Evolutionary conservation across 2,113 vertebrate genomes (phyloP).

Genomic region (Platysternon megacephalum): DNA sequence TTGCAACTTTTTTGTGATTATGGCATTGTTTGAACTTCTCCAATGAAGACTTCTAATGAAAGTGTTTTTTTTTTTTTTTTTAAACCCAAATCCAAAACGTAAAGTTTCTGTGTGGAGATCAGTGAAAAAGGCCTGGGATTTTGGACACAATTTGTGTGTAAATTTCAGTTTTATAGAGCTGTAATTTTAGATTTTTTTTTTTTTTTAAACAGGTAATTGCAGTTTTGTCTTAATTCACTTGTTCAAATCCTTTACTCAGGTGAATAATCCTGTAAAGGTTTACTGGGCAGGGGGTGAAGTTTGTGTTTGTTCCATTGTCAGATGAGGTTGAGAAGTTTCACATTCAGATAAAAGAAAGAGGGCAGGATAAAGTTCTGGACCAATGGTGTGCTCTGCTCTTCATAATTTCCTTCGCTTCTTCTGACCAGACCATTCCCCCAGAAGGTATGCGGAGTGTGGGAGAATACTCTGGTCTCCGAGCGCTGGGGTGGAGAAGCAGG

Average conservation of each 20-base stretch:
- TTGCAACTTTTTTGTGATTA: neutral
- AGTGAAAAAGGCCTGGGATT: neutral
- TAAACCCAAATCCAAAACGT: neutral
- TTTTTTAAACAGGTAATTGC: constrained; percentile 18
- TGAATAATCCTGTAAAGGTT: neutral
- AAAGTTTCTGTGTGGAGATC: neutral
- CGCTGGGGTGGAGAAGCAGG: neutral
- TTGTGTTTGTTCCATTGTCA: constrained; percentile 25
- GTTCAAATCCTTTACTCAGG: constrained; percentile 13
- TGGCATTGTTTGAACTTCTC: neutral
- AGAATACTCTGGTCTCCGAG: constrained; percentile 47
- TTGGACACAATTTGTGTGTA: neutral
- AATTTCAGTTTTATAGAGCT: neutral
- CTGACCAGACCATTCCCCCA: constrained; percentile 72
- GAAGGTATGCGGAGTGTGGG: constrained; percentile 71
- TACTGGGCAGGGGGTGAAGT: neutral
- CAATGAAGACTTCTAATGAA: neutral
- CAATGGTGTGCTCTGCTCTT: constrained; percentile 61
- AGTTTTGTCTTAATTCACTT: constrained; percentile 49
- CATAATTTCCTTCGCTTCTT: constrained; percentile 61
- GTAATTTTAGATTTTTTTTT: neutral
- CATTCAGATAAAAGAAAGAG: rapidly evolving
- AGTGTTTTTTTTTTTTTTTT: neutral
- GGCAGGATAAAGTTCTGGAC: neutral
- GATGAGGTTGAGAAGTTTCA: constrained; percentile 3